These are phyloP conservation scores for Steromphala cineraria DNA, from an alignment of 2,888 invertebrate species.

Conservation along the genomic window DNA sequence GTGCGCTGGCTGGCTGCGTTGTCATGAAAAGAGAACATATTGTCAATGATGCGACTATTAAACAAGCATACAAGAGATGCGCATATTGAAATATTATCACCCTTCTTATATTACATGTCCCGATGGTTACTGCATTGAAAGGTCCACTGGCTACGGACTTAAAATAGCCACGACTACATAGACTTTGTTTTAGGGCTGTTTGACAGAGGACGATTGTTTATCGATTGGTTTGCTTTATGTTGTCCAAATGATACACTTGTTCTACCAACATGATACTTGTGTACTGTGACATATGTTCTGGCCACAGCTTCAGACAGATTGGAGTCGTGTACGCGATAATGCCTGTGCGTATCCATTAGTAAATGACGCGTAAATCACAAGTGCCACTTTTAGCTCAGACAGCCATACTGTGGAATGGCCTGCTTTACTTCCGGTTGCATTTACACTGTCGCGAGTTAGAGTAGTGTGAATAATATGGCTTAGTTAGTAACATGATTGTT, in stretches of 20 bases:
- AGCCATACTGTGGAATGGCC: neutral
- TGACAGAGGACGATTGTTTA: neutral
- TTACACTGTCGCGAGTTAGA: too few relatives aligned
- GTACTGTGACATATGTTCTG: neutral
- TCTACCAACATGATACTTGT: neutral
- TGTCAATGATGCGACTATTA: neutral
- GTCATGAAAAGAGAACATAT: neutral
- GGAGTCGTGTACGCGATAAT: too few relatives aligned
- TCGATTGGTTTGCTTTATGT: neutral
- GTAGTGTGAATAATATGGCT: too few relatives aligned
- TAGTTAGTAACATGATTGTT: too few relatives aligned
- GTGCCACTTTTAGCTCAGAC: neutral
- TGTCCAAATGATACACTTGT: neutral
- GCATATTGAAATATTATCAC: slow-evolving; percentile 14
- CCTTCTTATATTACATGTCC: slow-evolving; percentile 6
- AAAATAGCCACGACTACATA: too few relatives aligned
- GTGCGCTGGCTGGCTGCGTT: neutral
- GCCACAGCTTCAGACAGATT: neutral
- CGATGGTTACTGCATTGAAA: neutral
- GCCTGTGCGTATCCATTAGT: neutral
- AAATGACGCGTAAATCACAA: neutral
- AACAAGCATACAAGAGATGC: neutral
- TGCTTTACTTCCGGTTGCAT: too few relatives aligned
- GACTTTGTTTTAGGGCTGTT: neutral
- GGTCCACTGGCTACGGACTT: too few relatives aligned